phyloP scores from a whole-genome alignment of 2,113 vertebrate species.

The Aldabrachelys gigantea region DNA sequence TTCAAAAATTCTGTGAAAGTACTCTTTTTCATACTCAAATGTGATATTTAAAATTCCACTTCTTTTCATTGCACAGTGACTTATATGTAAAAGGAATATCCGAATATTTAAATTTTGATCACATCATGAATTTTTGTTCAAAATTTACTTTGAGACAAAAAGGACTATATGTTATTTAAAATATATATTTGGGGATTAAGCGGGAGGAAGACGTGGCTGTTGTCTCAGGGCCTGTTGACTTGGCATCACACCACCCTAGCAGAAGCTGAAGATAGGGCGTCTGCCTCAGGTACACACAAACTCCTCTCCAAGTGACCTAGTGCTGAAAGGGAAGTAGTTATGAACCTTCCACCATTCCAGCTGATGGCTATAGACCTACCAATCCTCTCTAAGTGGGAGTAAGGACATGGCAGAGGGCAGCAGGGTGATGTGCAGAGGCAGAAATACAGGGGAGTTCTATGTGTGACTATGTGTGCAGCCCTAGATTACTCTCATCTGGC shows the following conservation, averaged over 20 bases:
- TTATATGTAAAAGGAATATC: conserved; percentile 62
- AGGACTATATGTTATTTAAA: neutral
- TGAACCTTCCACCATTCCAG: neutral
- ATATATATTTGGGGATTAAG: neutral
- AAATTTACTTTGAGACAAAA: neutral
- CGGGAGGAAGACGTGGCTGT: neutral
- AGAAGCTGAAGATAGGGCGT: accelerated
- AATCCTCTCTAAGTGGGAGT: neutral
- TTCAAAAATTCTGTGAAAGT: conserved; percentile 68
- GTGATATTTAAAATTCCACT: conserved; percentile 69
- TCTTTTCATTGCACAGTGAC: conserved; percentile 61
- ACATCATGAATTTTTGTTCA: neutral
- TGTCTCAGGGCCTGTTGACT: neutral
- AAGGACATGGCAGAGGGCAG: accelerated
- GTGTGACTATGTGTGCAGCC: neutral
- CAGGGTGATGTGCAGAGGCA: neutral
- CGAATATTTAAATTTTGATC: conserved; percentile 60
- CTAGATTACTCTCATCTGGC: accelerated
- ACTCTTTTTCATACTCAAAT: conserved; percentile 70
- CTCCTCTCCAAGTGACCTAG: accelerated
- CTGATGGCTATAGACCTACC: neutral
- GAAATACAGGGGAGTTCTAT: neutral
- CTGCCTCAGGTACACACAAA: neutral
- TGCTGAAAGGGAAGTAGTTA: neutral
- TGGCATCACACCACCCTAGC: neutral